Percentiles rank a stretch among this genome's conserved stretches.
Conservation (phyloP, 2,113 vertebrate species). For the Actenoides lindsayi region DNA sequence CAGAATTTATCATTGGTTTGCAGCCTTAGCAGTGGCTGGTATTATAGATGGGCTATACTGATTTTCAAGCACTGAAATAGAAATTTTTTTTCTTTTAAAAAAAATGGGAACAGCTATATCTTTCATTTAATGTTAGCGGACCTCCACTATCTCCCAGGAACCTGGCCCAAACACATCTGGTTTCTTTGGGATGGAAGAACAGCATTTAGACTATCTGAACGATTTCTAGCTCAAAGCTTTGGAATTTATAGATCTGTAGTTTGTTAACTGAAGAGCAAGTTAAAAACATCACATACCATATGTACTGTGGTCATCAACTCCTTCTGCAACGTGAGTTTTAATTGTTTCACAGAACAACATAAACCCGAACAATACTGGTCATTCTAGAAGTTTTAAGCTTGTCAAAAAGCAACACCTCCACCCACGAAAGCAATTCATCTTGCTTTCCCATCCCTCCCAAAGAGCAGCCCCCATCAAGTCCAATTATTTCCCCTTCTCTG, state of each 20-base stretch:
- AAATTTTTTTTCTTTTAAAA: background rate
- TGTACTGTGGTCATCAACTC: background rate
- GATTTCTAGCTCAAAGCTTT: background rate
- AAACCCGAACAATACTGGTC: background rate
- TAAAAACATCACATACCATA: background rate
- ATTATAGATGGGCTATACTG: background rate
- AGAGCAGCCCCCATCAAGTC: background rate
- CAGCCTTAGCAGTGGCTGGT: background rate
- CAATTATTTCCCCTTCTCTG: background rate
- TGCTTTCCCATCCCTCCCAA: background rate
- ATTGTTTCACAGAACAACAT: background rate
- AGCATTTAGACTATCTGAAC: background rate
- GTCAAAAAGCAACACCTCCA: background rate
- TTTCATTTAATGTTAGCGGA: background rate
- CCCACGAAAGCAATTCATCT: background rate
- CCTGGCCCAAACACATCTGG: background rate
- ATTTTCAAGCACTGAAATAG: background rate
- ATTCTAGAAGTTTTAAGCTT: background rate
- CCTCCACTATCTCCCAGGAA: background rate
- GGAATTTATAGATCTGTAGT: fast-evolving
- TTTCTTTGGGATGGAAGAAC: background rate
- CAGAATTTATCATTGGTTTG: background rate
- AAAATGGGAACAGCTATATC: background rate
- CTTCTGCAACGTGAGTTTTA: background rate
- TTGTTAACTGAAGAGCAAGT: background rate